Percentiles rank a stretch among this genome's conserved stretches.
Evolutionary conservation across 2,113 vertebrate genomes (phyloP).

Genomic region (Colius striatus): DNA sequence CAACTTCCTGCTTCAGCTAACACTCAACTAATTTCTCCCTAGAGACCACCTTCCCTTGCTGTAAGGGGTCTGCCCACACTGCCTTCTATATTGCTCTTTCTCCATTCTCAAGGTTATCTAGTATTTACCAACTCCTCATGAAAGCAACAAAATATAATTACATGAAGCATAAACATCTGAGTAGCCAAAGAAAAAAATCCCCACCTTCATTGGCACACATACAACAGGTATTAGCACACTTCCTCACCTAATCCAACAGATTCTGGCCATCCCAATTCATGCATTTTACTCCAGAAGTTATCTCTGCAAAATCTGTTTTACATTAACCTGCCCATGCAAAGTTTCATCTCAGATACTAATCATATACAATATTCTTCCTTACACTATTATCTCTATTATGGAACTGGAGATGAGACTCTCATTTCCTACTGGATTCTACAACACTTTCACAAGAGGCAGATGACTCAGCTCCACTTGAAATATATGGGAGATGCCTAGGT

Average conservation of each 20-base stretch:
- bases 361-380: background rate
- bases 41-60: background rate
- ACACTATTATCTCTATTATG: no score
- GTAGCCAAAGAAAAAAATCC: background rate
- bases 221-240: background rate
- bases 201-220: background rate
- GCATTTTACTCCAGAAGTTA: background rate
- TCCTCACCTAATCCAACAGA: background rate
- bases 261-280: background rate
- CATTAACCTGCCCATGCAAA: background rate
- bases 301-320: background rate
- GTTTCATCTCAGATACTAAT: background rate
- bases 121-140: background rate
- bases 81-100: background rate
- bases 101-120: background rate
- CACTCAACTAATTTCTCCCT: background rate
- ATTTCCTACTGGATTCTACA: background rate
- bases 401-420: background rate
- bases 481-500: fast-evolving
- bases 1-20: background rate
- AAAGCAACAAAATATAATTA: background rate
- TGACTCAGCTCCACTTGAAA: background rate
- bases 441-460: background rate
- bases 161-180: background rate
- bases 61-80: background rate